Base-by-base conservation (phyloP, 1,140 invertebrate genomes). In the Drosophila serrata region DNA sequence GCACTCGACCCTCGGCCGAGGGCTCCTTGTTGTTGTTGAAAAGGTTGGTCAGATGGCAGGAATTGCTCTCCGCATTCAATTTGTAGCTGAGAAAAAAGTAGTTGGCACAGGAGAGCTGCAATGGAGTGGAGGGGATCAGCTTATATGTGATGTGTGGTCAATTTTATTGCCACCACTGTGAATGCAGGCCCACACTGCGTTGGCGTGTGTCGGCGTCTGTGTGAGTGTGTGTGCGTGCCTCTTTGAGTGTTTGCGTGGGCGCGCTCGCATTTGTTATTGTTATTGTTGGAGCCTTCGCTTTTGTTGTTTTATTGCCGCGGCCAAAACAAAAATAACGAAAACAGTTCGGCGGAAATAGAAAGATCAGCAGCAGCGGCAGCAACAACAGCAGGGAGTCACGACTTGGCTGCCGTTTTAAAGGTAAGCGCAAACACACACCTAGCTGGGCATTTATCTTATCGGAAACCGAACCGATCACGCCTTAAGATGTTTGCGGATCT, bases 1-100 rank as follows among this genome's bases (percentile, higher is more conserved):
- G 93, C 67, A 96, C 95, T 0, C 95, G 94, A 86, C 96, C 96
- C 24, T 94, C 93, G 0, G 93, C 95, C n/a, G 94, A 92, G 0
- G 93, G 85, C 69, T 96, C 95, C 45, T 95, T 94, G 24, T 94
- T 94, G 46, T 96, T 96, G 40, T 96, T 94, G 37, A 81, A 35
- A 49, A 80, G 84, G 45, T 78, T 88, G 45, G 96, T 98, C 22
- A 96, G 94, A 27, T 97, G 94, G 92, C 97, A 98, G 46, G 95
- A 93, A 90, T 94, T 95, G 92, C 88, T 97, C 95, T 93, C 96
- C 78, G 86, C 93, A 79, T 87, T 91, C 24, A 97, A 93, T 60
- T 96, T 95, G 93, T 99, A 99, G 2, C 97, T 96, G 29, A 99
- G 94, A 92, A 99, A 97, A 49, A 96, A 95, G 85, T 98, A 98